These are phyloP conservation scores for Amyelois transitella DNA, from an alignment of 1,140 invertebrate species.

Conservation along the genomic window DNA sequence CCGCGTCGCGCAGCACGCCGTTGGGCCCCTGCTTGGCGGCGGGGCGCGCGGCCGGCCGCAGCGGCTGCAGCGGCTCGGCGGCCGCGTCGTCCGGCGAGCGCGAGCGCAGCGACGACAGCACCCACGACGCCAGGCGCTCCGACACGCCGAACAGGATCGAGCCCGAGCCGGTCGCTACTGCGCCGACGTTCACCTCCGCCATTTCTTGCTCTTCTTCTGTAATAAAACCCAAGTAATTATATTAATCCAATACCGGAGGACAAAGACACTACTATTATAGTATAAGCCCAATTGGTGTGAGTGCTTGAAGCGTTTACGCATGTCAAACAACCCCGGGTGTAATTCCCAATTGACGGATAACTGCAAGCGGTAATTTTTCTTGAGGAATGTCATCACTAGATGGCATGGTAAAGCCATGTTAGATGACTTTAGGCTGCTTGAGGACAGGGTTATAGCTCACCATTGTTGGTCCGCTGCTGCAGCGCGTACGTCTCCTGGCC, in stretches of 20 bases:
- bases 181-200: constrained; percentile 61
- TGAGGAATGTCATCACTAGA: too few relatives aligned
- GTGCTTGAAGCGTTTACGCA: too few relatives aligned
- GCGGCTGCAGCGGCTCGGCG: constrained; percentile 59
- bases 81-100: constrained; percentile 51
- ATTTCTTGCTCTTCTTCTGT: constrained; percentile 53
- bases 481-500: constrained; percentile 75
- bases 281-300: too few relatives aligned
- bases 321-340: too few relatives aligned
- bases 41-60: constrained; percentile 13
- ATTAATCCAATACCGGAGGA: too few relatives aligned
- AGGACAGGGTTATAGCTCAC: too few relatives aligned
- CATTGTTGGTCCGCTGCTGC: constrained; percentile 43
- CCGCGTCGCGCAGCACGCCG: constrained; percentile 19
- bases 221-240: too few relatives aligned
- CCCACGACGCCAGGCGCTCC: constrained; percentile 63
- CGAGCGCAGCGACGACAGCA: constrained; percentile 58
- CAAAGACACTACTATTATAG: too few relatives aligned
- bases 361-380: constrained; percentile 19
- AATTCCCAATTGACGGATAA: constrained; percentile 14
- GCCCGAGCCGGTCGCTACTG: constrained; percentile 59
- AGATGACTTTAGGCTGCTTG: too few relatives aligned
- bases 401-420: too few relatives aligned
- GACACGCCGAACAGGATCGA: constrained; percentile 68
- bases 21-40: constrained; percentile 20